Evolutionary conservation across 2,113 vertebrate species (phyloP), one percentile per base, ranked within the genome.

Genomic region (Megalops atlanticus): DNA sequence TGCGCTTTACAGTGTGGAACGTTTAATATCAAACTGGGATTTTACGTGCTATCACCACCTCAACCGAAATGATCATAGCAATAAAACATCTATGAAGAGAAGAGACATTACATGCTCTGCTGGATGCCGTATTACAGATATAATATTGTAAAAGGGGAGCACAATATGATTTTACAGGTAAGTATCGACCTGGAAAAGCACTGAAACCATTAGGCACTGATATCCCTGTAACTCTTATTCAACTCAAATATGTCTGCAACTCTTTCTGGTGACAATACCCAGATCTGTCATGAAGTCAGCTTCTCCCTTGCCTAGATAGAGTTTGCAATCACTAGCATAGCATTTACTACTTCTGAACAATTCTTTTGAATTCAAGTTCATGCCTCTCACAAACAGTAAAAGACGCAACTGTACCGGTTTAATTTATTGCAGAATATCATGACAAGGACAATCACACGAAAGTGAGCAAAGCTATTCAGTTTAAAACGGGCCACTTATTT

Each of bases 51-150:
- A 24, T n/a, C n/a, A n/a, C 24, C 52, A 24, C 52, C 52, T 18
- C 71, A 85, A 81, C 75, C 68, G 21, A 52, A 80, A 79, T 74
- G 88, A 81, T 77, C 52, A 73, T 80, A 88, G 70, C 80, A 83
- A 78, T 83, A 84, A 85, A 70, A 68, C 24, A 31, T 8, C 58
- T 7, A 31, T 64, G 31, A 64, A 64, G n/a, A 10, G 58, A 64
- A 64, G 58, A 31, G 1, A 15, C 58, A 31, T 31, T 31, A 64
- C 58, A 31, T 11, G n/a, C 58, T 8, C n/a, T 31, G n/a, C 58
- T 10, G 58, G n/a, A 64, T 31, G 3, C 58, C 8, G n/a, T 31
- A 31, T 31, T 5, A 31, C 58, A 8, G 58, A 64, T 31, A 27
- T 31, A 31, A 64, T 5, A 31, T 31, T 31, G 58, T 31, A 85